These are phyloP conservation scores for Pyxicephalus adspersus DNA, from an alignment of 2,113 vertebrate genomes.

Conservation along the genomic window DNA sequence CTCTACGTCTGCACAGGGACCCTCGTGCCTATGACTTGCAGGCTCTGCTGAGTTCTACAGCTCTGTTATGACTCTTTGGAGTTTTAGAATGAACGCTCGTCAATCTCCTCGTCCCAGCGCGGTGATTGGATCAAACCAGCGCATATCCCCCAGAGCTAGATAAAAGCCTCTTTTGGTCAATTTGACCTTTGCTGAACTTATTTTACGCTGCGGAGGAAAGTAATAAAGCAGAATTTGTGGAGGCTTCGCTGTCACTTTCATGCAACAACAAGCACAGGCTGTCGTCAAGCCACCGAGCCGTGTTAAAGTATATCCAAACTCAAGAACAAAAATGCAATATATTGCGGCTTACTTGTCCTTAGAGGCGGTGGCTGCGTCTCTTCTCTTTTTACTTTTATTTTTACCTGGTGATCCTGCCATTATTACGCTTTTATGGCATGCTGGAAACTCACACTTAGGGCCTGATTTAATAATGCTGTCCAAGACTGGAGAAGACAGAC, in stretches of 20 bases:
- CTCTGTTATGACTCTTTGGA: conserved; percentile 7
- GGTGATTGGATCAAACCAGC: conserved; percentile 4
- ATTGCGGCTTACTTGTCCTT: no score
- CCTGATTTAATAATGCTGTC: no score
- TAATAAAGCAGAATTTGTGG: conserved; percentile 8
- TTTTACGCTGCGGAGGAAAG: conserved; percentile 32
- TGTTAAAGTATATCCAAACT: no score
- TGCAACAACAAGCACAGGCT: not conserved
- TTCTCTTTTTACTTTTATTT: no score
- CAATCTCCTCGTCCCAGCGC: not conserved
- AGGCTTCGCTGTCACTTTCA: not conserved
- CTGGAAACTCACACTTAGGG: no score
- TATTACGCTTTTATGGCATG: no score
- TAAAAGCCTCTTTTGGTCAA: conserved; percentile 4
- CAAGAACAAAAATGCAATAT: no score
- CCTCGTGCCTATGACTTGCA: not conserved
- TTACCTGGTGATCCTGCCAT: no score
- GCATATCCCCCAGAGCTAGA: conserved; percentile 1
- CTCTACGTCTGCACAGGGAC: not conserved
- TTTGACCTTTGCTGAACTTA: conserved; percentile 36
- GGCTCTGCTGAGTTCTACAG: conserved; percentile 12
- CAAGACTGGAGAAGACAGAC: no score
- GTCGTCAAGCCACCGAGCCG: no score
- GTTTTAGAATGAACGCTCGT: not conserved
- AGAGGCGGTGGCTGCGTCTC: no score